Base-by-base conservation (phyloP, 2,888 invertebrate genomes). In the Andrena dorsata region DNA sequence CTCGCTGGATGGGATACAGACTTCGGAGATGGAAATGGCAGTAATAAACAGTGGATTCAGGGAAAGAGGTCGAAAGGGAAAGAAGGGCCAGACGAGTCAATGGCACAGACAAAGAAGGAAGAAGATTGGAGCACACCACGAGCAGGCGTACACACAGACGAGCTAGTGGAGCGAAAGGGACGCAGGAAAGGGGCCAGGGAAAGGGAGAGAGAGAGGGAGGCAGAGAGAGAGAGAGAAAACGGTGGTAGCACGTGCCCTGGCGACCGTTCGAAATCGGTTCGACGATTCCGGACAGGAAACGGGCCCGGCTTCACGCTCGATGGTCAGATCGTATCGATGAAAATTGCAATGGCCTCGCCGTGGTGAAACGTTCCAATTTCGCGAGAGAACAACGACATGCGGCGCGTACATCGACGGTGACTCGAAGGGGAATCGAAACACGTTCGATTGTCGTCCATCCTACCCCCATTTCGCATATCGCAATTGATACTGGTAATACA, bases 261-360 rank as follows among this genome's bases (percentile, higher is more conserved):
- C 78, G 80, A 78, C 83, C 53, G 68, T 72, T 82, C 81, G 86
- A 88, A 89, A 91, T 90, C 82, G 86, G 84, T 86, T 78, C 78
- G 88, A 73, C 87, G 86, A 90, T 90, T 87, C 85, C 86, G 85
- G 84, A 84, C 90, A 91, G 91, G 91, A 91, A 91, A 90, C 91
- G 81, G 90, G 90, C 89, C 87, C 88, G 91, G 90, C 91, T 90
- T 91, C 89, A 91, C 91, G 91, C 85, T 90, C 78, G 84, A 80
- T 85, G 89, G 85, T 73, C 90, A 88, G 90, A 91, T 89, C 83
- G 87, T 88, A 91, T 90, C 90, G 84, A 88, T 89, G 88, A 88
- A 90, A 91, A 91, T 91, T 88, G 88, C 90, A 80, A 85, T 85
- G 84, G 83, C 86, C 85, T 83, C 86, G 85, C 77, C 87, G 84